Evolutionary conservation across 2,797 vertebrate species (phyloP), one percentile per base, ranked within the genome.

Genomic region (Eremophila alpestris): DNA sequence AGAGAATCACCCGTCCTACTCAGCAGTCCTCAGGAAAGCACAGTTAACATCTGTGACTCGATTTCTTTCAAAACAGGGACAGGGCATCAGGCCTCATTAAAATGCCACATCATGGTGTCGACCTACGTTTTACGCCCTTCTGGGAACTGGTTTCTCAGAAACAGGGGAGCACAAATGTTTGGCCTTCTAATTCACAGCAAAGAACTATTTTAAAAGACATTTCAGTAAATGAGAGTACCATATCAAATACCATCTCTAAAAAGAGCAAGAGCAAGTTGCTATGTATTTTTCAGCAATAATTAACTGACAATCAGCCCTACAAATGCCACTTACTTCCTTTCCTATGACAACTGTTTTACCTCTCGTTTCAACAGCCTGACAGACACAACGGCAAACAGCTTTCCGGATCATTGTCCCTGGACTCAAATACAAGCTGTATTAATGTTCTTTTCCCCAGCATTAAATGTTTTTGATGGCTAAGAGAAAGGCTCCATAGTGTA

Each of bases 251-350:
- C 1, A 4, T 48, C 73, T 94, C 79, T 64, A 88, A 93, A 96
- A 87, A 91, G 78, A 58, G 69, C 10, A 75, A 51, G 21, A 87
- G 43, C 65, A 78, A 94, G 96, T 94, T 96, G 96, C 94, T 96
- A 91, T 95, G 93, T 96, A 95, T 88, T 95, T 95, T 96, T 93
- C 82, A 90, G 51, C 69, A 96, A 95, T 96, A 95, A 96, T 96
- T 96, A 96, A 96, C 96, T 88, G 85, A 87, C 65, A 43, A 59
- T 56, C 64, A 60, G 26, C 58, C 63, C 43, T 22, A 43, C 34
- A 94, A 93, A 91, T 30, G 46, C 46, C 68, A 54, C 64, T 79
- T 85, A 43, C 56, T 90, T 62, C 73, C 75, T 46, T 75, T 93
- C 85, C 69, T 52, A 36, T 68, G 40, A 91, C 36, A 86, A 90